Conservation (phyloP, 2,888 invertebrate genomes). For the Tetramorium bicarinatum region DNA sequence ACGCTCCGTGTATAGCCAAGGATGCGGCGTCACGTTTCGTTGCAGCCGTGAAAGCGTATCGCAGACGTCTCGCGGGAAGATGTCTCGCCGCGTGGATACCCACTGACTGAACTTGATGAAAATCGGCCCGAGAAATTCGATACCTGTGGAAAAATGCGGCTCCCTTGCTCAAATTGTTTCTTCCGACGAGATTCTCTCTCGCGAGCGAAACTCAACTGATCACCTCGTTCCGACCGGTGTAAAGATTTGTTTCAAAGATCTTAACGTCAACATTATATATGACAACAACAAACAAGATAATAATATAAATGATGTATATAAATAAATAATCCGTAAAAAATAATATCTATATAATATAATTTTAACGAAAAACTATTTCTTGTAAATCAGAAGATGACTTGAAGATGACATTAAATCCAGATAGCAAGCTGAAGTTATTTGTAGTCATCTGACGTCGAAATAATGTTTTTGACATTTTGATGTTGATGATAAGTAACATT, state of each 20-base stretch:
- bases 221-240: background rate
- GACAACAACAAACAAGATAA: no score
- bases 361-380: no score
- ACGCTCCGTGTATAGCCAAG: conserved; percentile 84
- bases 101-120: conserved; percentile 87
- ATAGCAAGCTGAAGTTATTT: no score
- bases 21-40: conserved; percentile 81
- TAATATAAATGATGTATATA: no score
- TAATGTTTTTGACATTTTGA: no score
- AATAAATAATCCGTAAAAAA: no score
- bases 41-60: conserved; percentile 84
- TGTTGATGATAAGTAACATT: no score
- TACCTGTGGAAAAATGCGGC: conserved; percentile 66
- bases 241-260: background rate
- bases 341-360: no score
- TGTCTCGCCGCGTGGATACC: conserved; percentile 86
- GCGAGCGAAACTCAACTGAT: background rate
- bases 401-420: no score
- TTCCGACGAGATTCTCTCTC: background rate
- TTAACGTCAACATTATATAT: no score
- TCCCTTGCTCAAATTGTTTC: background rate
- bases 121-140: conserved; percentile 86
- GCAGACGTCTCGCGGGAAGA: conserved; percentile 86
- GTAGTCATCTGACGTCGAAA: no score
- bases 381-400: no score